A percentile compares a stretch with the other conserved stretches of the same genome.
phyloP scores from a whole-genome alignment of 2,888 invertebrate genomes.

The Ormia ochracea region DNA sequence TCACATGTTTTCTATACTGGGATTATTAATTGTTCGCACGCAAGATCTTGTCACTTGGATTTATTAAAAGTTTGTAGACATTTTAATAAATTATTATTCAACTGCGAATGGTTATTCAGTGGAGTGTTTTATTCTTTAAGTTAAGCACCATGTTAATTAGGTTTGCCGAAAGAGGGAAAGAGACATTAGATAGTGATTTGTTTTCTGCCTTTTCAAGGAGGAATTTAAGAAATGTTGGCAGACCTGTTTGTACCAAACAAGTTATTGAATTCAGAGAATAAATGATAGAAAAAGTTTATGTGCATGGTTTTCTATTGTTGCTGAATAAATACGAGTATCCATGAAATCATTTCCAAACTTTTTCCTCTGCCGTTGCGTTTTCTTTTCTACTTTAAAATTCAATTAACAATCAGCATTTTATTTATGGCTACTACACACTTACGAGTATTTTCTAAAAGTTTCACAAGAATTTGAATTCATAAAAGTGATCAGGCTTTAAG shows the following conservation, averaged over 20 bases:
- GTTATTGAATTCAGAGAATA: too few relatives aligned
- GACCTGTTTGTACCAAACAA: too few relatives aligned
- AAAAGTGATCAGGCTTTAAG: neutral
- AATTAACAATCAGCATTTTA: neutral
- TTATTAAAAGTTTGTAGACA: slow-evolving; percentile 24
- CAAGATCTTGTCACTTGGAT: slow-evolving; percentile 36
- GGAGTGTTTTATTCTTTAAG: neutral
- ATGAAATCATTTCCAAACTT: too few relatives aligned
- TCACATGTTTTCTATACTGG: slow-evolving; percentile 19
- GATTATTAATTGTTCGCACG: slow-evolving; percentile 41
- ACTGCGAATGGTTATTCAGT: neutral
- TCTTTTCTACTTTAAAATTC: neutral
- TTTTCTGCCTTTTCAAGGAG: neutral
- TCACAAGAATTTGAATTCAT: neutral
- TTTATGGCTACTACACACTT: neutral
- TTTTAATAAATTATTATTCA: slow-evolving; percentile 28
- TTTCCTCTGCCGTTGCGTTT: too few relatives aligned
- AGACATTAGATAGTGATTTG: neutral
- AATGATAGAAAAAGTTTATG: too few relatives aligned
- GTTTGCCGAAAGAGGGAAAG: neutral
- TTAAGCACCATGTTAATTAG: neutral
- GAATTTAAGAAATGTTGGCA: too few relatives aligned
- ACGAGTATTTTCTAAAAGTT: neutral
- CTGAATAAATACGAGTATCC: too few relatives aligned
- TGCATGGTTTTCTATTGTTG: too few relatives aligned